These are phyloP conservation scores for Lithophane semibrunnea DNA, from an alignment of 2,888 invertebrate species.

Conservation along the genomic window DNA sequence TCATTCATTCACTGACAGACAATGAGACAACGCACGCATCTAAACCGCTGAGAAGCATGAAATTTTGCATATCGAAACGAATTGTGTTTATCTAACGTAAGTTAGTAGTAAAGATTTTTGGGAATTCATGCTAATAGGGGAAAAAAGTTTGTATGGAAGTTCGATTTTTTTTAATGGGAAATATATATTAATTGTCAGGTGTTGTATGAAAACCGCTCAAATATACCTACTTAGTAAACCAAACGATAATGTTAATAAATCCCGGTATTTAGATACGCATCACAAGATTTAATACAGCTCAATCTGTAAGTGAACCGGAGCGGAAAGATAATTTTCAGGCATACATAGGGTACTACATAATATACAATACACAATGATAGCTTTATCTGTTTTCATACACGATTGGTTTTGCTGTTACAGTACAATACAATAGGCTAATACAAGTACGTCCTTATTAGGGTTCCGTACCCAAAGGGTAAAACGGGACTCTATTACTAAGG, in stretches of 20 bases:
- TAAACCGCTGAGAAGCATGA: too few species aligned
- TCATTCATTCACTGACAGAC: too few species aligned
- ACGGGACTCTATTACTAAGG: too few species aligned
- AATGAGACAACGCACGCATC: too few species aligned
- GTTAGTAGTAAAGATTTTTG: too few species aligned
- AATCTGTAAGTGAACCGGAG: constrained; percentile 28
- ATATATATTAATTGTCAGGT: neutral
- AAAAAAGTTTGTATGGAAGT: too few species aligned
- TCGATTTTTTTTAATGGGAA: too few species aligned
- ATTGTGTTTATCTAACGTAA: too few species aligned
- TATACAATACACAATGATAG: constrained; percentile 17
- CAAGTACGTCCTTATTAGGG: too few species aligned
- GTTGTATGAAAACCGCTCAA: neutral
- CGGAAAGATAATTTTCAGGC: constrained; percentile 31
- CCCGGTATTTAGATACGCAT: neutral
- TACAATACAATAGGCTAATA: neutral
- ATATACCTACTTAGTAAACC: neutral
- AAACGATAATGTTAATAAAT: neutral
- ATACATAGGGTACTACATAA: neutral
- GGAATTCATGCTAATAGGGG: too few species aligned
- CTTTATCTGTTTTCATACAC: constrained; percentile 25
- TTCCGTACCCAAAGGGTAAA: too few species aligned
- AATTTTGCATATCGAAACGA: too few species aligned
- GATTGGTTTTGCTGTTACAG: constrained; percentile 7
- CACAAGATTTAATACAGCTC: neutral